Evolutionary conservation across 1,140 invertebrate genomes (phyloP).

Genomic region (Arion vulgaris): DNA sequence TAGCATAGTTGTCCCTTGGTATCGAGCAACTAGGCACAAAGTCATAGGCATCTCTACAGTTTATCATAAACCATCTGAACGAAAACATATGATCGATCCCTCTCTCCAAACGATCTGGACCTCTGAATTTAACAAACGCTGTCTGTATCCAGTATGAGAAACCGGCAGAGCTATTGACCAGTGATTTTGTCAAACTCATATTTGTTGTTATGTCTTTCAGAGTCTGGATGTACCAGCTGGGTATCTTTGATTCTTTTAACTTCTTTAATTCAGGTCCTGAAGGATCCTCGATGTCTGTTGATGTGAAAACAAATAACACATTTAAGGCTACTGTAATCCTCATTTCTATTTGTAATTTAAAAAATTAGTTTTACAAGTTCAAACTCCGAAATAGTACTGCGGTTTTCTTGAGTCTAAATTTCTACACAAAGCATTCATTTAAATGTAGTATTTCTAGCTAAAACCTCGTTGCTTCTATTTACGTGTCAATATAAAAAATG

Average conservation of each 20-base stretch:
- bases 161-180: background rate
- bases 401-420: too few species aligned
- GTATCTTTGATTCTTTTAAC: background rate
- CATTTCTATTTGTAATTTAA: too few species aligned
- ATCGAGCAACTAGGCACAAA: slow-evolving; percentile 7
- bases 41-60: slow-evolving; percentile 21
- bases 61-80: slow-evolving; percentile 16
- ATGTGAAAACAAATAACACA: too few species aligned
- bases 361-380: too few species aligned
- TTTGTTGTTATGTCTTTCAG: background rate
- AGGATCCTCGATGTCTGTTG: slow-evolving; percentile 6
- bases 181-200: background rate
- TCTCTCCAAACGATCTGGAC: background rate
- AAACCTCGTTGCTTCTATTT: too few species aligned
- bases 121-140: slow-evolving; percentile 5
- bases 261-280: background rate
- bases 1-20: background rate
- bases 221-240: slow-evolving; percentile 5
- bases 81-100: background rate
- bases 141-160: slow-evolving; percentile 1
- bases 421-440: too few species aligned
- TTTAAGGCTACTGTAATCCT: too few species aligned
- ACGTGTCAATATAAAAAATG: too few species aligned
- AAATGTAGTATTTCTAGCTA: too few species aligned
- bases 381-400: too few species aligned